phyloP scores from a whole-genome alignment of 1,140 invertebrate species.

The Pachypeltis micranthus region DNA sequence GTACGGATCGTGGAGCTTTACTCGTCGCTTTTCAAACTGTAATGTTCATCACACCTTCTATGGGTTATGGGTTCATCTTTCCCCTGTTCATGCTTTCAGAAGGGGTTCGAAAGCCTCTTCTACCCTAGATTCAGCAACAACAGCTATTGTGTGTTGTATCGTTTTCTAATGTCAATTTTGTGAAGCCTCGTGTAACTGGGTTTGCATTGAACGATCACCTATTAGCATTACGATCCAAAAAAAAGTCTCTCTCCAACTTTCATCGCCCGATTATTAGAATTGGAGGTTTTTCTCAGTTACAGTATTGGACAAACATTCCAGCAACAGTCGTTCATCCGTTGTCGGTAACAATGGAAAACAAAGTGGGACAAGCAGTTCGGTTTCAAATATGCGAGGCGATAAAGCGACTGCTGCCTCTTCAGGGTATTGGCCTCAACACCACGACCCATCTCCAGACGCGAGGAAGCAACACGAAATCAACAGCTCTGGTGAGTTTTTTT shows the following conservation, averaged over 20 bases:
- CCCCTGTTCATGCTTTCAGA: no score
- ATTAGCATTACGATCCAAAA: no score
- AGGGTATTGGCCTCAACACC: slow-evolving; percentile 6
- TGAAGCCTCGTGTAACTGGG: no score
- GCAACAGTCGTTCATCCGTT: slow-evolving; percentile 12
- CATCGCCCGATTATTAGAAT: background rate
- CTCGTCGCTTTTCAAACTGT: no score
- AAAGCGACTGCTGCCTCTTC: background rate
- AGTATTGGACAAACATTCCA: slow-evolving; percentile 23
- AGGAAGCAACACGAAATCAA: slow-evolving; percentile 9
- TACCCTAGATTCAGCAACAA: no score
- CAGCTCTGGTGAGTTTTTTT: slow-evolving; percentile 5
- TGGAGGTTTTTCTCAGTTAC: background rate
- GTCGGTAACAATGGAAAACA: background rate
- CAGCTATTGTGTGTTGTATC: no score
- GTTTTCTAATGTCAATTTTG: no score
- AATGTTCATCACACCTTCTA: no score
- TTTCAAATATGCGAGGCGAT: background rate
- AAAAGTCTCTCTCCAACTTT: background rate
- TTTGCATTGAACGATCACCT: no score
- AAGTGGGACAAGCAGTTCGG: background rate
- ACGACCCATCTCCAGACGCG: background rate
- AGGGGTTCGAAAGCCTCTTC: no score
- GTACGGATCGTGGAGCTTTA: no score
- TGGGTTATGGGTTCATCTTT: no score